Evolutionary conservation across 2,797 vertebrate species (phyloP).

Genomic region (Poecile montanus): DNA sequence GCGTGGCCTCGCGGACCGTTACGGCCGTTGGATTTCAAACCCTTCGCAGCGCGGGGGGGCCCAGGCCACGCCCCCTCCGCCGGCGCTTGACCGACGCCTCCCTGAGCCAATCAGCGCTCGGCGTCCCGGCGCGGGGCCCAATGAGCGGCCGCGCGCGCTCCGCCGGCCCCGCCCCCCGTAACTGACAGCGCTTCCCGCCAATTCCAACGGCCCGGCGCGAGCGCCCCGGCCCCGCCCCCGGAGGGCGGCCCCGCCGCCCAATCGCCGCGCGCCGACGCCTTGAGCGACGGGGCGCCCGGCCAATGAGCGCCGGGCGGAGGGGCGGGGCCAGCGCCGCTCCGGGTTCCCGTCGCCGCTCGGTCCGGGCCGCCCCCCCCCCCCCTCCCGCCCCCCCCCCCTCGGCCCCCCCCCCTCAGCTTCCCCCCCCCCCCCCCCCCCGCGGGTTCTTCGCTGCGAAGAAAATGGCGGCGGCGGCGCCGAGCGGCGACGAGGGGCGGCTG

Average conservation of each 20-base stretch:
- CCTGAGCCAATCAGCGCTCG: rapidly evolving
- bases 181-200: neutral
- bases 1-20: neutral
- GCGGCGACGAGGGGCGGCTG: neutral
- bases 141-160: neutral
- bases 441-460: neutral
- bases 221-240: neutral
- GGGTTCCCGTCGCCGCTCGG: neutral
- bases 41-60: neutral
- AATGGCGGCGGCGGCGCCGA: neutral
- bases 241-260: neutral
- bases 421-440: neutral
- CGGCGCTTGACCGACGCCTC: neutral
- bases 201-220: neutral
- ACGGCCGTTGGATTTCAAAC: neutral
- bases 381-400: neutral
- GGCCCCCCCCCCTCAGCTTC: neutral
- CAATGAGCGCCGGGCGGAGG: neutral
- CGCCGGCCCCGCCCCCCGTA: neutral
- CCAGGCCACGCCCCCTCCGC: neutral
- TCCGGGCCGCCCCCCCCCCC: neutral
- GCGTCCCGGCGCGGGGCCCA: neutral
- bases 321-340: neutral
- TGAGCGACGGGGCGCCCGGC: neutral
- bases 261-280: neutral